A percentile compares a stretch with the other conserved stretches of the same genome.
These are phyloP conservation scores for Scrobipalpa atriplicella DNA, from an alignment of 2,888 invertebrate genomes.

Conservation along the genomic window DNA sequence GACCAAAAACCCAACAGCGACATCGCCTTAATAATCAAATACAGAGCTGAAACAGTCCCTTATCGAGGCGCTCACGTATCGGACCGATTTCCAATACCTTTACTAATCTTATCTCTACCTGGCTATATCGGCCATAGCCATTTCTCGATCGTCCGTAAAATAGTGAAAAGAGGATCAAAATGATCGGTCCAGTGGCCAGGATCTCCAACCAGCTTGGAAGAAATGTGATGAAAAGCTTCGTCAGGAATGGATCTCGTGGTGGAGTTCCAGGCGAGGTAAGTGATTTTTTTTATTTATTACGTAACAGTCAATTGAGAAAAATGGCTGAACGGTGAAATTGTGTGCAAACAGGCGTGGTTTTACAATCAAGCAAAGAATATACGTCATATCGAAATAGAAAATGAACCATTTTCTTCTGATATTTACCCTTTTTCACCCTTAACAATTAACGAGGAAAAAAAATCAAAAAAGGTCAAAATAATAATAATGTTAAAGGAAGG, in stretches of 20 bases:
- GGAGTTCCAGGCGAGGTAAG: slow-evolving; percentile 72
- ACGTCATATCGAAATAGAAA: no score
- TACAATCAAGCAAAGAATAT: no score
- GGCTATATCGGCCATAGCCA: neutral
- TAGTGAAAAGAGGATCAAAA: slow-evolving; percentile 45
- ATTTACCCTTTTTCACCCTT: no score
- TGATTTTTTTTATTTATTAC: slow-evolving; percentile 47
- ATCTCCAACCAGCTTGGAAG: slow-evolving; percentile 63
- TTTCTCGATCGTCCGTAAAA: neutral
- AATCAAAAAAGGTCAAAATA: no score
- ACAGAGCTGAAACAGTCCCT: slow-evolving; percentile 6
- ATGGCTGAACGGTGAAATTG: slow-evolving; percentile 9
- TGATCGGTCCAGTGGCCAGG: slow-evolving; percentile 70
- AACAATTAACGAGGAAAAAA: no score
- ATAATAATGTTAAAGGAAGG: no score
- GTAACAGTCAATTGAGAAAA: slow-evolving; percentile 44
- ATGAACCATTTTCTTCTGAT: no score
- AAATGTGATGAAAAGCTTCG: slow-evolving; percentile 62
- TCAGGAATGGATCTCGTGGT: slow-evolving; percentile 71
- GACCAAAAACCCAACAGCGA: neutral
- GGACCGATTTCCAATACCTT: slow-evolving; percentile 17
- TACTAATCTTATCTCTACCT: slow-evolving; percentile 20
- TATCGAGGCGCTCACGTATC: slow-evolving; percentile 13
- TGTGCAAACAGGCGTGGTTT: neutral
- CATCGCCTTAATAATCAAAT: slow-evolving; percentile 22